Conservation (phyloP, 2,888 invertebrate genomes). For the Sialis lutaria region DNA sequence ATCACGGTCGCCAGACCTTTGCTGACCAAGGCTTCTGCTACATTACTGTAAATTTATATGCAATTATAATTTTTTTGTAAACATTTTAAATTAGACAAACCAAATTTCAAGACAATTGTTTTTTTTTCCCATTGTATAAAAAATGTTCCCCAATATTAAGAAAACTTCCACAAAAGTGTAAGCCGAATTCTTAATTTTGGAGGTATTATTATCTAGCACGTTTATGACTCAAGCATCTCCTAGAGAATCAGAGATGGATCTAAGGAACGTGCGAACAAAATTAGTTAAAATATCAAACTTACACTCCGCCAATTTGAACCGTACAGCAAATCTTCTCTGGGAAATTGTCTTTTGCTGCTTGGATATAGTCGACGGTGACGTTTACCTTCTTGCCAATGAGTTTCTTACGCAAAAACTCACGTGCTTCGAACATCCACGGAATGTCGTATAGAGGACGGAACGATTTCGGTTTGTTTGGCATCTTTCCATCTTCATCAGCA, state of each 20-base stretch:
- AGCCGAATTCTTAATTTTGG: slow-evolving; percentile 10
- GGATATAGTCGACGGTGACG: slow-evolving; percentile 88
- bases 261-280: slow-evolving; percentile 22
- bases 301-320: slow-evolving; percentile 56
- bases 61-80: background rate
- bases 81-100: background rate
- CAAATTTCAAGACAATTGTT: background rate
- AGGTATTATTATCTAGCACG: slow-evolving; percentile 24
- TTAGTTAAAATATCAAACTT: background rate
- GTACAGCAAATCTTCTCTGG: slow-evolving; percentile 95
- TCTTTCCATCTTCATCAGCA: slow-evolving; percentile 48
- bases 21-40: slow-evolving; percentile 82
- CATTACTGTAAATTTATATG: slow-evolving; percentile 42
- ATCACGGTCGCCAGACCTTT: slow-evolving; percentile 90
- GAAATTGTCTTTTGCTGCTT: slow-evolving; percentile 82
- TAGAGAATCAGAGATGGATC: slow-evolving; percentile 23
- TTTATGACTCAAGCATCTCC: slow-evolving; percentile 26
- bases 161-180: background rate
- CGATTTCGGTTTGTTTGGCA: slow-evolving; percentile 49
- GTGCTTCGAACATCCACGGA: slow-evolving; percentile 96
- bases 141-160: background rate
- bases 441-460: slow-evolving; percentile 91
- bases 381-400: slow-evolving; percentile 88
- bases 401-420: slow-evolving; percentile 91
- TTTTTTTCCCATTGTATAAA: background rate